A percentile compares a stretch with the other conserved stretches of the same genome.
These are phyloP conservation scores for Euzophera pinguis DNA, from an alignment of 2,888 invertebrate genomes.

Conservation along the genomic window DNA sequence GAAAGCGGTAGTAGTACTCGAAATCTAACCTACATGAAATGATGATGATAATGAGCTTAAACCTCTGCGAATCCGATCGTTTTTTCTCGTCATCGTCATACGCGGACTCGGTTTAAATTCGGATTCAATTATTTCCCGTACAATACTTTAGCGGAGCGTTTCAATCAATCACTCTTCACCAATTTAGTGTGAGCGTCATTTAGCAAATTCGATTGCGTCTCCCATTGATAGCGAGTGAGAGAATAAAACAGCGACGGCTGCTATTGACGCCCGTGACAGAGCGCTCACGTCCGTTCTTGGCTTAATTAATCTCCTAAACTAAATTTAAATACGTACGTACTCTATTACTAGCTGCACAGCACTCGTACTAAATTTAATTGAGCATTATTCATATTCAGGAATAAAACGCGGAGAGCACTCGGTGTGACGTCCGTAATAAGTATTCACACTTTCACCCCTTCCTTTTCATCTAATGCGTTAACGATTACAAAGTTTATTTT, in stretches of 20 bases:
- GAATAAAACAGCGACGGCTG: slow-evolving; percentile 69
- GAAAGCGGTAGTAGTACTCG: no score
- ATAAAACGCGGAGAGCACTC: slow-evolving; percentile 33
- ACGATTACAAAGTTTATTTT: slow-evolving; percentile 7
- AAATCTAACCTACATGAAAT: no score
- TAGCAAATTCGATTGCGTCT: slow-evolving; percentile 71
- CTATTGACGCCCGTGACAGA: slow-evolving; percentile 64
- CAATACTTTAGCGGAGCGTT: slow-evolving; percentile 58
- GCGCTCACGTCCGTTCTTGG: slow-evolving; percentile 42
- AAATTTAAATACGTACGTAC: slow-evolving; percentile 61
- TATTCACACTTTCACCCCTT: slow-evolving; percentile 29
- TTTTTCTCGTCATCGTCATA: slow-evolving; percentile 8
- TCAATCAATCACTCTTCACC: slow-evolving; percentile 71
- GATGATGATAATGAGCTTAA: no score
- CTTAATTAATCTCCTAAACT: slow-evolving; percentile 72
- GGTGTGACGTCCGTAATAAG: slow-evolving; percentile 42
- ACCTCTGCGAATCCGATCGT: slow-evolving; percentile 4
- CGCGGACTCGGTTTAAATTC: slow-evolving; percentile 42
- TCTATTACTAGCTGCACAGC: slow-evolving; percentile 38
- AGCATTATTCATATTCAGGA: slow-evolving; percentile 44
- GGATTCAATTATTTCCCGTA: slow-evolving; percentile 57
- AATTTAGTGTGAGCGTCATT: slow-evolving; percentile 71
- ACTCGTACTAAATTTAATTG: slow-evolving; percentile 48
- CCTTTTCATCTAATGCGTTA: slow-evolving; percentile 6
- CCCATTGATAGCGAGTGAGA: slow-evolving; percentile 56